Conservation (phyloP, 1,140 invertebrate genomes). For the Aphaenogaster rudis region DNA sequence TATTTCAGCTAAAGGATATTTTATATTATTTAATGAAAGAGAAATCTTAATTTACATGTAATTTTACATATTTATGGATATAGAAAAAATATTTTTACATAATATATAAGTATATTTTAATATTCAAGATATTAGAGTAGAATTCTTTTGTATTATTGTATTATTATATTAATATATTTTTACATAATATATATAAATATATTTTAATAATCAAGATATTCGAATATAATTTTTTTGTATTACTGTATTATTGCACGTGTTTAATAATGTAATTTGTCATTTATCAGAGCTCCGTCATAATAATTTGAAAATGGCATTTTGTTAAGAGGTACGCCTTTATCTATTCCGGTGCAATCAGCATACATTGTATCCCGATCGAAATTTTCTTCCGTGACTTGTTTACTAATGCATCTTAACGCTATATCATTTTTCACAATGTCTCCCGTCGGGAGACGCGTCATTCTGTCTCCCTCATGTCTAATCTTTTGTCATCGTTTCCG, state of each 20-base stretch:
- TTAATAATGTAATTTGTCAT: not conserved
- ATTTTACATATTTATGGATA: not conserved
- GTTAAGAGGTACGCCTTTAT: not conserved
- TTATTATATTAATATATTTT: not conserved
- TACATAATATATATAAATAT: not conserved
- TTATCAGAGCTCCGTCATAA: not conserved
- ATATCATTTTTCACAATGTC: conserved; percentile 44
- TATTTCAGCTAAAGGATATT: not conserved
- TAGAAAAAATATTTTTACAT: not conserved
- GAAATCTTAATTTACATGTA: not conserved
- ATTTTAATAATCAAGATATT: not conserved
- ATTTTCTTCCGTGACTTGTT: conserved; percentile 27
- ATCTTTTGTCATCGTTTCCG: conserved; percentile 69
- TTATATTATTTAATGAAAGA: not conserved
- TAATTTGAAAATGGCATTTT: not conserved
- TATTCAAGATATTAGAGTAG: not conserved
- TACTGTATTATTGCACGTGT: not conserved
- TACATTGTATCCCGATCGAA: conserved; percentile 11
- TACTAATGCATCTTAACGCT: conserved; percentile 15
- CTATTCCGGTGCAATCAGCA: not conserved
- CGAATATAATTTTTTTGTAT: not conserved
- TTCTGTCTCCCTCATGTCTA: conserved; percentile 37
- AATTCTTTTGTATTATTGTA: not conserved
- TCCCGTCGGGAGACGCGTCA: conserved; percentile 9
- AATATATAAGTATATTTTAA: not conserved